phyloP scores from a whole-genome alignment of 2,888 invertebrate genomes.

The Gerris lacustris region DNA sequence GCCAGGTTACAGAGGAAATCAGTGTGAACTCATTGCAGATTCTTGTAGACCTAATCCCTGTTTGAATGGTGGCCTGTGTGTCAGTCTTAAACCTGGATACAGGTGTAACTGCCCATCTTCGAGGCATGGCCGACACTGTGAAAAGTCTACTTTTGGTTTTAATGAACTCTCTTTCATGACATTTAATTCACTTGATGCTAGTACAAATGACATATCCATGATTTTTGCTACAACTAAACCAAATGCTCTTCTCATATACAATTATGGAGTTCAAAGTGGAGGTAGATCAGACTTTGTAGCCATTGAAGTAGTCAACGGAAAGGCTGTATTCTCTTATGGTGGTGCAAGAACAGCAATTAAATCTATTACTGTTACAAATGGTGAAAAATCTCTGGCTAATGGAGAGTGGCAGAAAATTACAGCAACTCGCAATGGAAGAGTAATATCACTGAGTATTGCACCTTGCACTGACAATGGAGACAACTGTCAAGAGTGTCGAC shows the following conservation, averaged over 20 bases:
- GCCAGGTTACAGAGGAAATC: conserved; percentile 79
- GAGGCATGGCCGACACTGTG: conserved; percentile 80
- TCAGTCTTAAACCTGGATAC: conserved; percentile 77
- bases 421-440: conserved; percentile 78
- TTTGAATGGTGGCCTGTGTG: conserved; percentile 74
- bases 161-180: conserved; percentile 79
- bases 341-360: conserved; percentile 80
- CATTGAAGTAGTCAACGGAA: conserved; percentile 72
- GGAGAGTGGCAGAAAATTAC: conserved; percentile 87
- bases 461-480: conserved; percentile 76
- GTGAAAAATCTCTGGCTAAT: conserved; percentile 57
- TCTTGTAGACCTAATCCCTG: conserved; percentile 91
- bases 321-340: conserved; percentile 78
- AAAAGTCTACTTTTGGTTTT: conserved; percentile 81
- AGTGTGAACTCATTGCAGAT: conserved; percentile 77
- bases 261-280: conserved; percentile 75
- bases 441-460: conserved; percentile 70
- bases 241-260: conserved; percentile 77
- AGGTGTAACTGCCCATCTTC: conserved; percentile 67
- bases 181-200: conserved; percentile 71
- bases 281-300: conserved; percentile 87
- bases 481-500: conserved; percentile 70
- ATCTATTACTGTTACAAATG: conserved; percentile 55
- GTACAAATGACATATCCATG: conserved; percentile 81
- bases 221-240: conserved; percentile 81